Evolutionary conservation across 2,888 invertebrate genomes (phyloP).

Genomic region (Hirtodrosophila confusa): DNA sequence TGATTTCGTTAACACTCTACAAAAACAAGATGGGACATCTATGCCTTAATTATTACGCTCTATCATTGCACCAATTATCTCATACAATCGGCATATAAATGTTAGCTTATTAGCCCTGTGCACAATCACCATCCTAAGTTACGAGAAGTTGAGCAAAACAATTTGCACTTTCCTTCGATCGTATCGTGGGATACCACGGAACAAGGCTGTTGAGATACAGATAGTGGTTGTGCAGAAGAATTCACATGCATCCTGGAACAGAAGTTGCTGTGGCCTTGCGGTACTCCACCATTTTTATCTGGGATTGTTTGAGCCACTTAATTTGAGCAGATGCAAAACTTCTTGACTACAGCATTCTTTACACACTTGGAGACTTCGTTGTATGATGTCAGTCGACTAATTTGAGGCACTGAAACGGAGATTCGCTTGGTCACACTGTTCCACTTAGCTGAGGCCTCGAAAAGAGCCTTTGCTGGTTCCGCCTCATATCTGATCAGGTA

Average conservation of each 20-base stretch:
- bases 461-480: conserved; percentile 11
- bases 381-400: conserved; percentile 35
- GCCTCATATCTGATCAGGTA: conserved; percentile 35
- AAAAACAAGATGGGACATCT: conserved; percentile 1
- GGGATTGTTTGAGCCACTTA: conserved; percentile 18
- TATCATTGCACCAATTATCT: conserved; percentile 24
- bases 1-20: neutral
- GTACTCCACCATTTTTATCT: conserved; percentile 1
- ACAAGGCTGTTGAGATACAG: conserved; percentile 40
- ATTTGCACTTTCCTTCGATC: conserved; percentile 40
- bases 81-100: conserved; percentile 61
- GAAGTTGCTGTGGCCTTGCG: conserved; percentile 20
- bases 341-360: conserved; percentile 66
- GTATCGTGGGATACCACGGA: conserved; percentile 36
- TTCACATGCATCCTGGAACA: conserved; percentile 37
- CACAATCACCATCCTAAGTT: conserved; percentile 31
- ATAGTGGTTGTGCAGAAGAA: conserved; percentile 6
- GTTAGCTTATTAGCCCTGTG: conserved; percentile 62
- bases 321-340: conserved; percentile 68
- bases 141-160: conserved; percentile 15
- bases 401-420: conserved; percentile 22
- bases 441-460: conserved; percentile 38
- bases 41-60: neutral
- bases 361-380: conserved; percentile 26
- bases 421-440: conserved; percentile 24